A percentile compares a stretch with the other conserved stretches of the same genome.
Conservation (phyloP, 2,797 vertebrate species). For the Megaceryle alcyon region DNA sequence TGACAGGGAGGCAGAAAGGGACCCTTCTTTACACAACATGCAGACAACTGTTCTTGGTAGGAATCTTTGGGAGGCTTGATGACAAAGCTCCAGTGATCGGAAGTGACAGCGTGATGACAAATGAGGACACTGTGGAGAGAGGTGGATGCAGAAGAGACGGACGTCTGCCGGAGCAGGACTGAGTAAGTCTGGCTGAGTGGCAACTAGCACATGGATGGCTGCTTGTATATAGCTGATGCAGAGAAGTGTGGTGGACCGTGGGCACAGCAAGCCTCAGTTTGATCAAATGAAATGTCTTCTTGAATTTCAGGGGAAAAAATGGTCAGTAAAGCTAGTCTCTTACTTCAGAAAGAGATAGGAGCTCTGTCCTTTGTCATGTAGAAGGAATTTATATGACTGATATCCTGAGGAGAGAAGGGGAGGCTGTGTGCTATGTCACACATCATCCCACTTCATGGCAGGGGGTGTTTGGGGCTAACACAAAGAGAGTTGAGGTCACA, state of each 20-base stretch:
- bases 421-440: accelerated
- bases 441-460: neutral
- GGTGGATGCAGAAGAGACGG: neutral
- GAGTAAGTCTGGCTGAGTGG: neutral
- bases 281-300: neutral
- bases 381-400: neutral
- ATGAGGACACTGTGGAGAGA: neutral
- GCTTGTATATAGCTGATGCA: neutral
- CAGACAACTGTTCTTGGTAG: neutral
- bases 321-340: neutral
- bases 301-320: neutral
- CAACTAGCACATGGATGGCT: neutral
- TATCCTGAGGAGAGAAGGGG: neutral
- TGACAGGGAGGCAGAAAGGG: neutral
- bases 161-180: neutral
- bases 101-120: neutral
- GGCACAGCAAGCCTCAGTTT: neutral
- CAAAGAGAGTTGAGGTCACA: neutral
- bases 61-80: neutral
- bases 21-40: neutral
- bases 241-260: neutral
- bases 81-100: neutral
- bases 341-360: neutral
- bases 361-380: neutral
- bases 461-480: neutral